Evolutionary conservation across 2,113 vertebrate genomes (phyloP).

Genomic region (Callipepla californica): DNA sequence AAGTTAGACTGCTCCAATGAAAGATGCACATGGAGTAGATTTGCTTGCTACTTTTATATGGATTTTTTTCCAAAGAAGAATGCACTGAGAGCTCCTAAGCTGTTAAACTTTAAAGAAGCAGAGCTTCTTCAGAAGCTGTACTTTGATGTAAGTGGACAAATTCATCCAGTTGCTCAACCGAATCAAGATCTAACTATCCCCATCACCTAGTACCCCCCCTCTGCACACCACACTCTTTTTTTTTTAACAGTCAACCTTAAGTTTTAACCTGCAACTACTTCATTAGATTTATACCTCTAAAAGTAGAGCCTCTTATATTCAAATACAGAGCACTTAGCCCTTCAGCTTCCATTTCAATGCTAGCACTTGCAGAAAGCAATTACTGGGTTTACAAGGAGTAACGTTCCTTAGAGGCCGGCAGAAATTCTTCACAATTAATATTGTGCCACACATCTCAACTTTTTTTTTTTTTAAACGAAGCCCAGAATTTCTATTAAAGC

Average conservation of each 20-base stretch:
- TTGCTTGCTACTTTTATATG: constrained; percentile 18
- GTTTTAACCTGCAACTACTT: background rate
- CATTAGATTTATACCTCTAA: background rate
- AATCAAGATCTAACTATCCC: background rate
- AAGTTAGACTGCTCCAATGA: background rate
- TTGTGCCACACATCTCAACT: background rate
- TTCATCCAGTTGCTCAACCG: background rate
- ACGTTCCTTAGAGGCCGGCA: background rate
- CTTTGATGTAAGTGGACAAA: background rate
- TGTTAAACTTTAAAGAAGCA: constrained; percentile 8
- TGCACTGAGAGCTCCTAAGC: background rate
- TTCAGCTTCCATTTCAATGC: background rate
- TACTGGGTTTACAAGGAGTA: fast-evolving
- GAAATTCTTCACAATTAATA: background rate
- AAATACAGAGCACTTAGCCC: background rate
- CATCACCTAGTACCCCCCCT: fast-evolving
- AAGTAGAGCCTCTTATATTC: background rate
- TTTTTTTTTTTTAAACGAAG: background rate
- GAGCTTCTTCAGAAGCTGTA: background rate
- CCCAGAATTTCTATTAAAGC: background rate
- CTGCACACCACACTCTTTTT: no score
- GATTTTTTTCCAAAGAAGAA: constrained; percentile 20
- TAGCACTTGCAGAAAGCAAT: background rate
- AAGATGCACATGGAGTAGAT: background rate
- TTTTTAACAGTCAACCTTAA: background rate